Evolutionary conservation across 2,113 vertebrate genomes (phyloP).

Genomic region (Cyprinodon tularosa): DNA sequence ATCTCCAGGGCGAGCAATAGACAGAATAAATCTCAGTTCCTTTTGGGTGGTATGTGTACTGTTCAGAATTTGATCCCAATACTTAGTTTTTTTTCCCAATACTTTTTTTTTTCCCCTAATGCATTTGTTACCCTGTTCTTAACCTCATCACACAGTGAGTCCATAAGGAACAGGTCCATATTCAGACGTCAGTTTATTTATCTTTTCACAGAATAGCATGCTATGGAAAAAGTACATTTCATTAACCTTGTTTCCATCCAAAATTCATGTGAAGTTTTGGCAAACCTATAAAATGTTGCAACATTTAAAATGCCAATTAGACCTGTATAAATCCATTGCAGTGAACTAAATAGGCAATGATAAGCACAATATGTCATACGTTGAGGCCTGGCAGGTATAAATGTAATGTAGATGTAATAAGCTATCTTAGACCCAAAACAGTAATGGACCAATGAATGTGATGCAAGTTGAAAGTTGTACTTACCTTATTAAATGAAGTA

Average conservation of each 20-base stretch:
- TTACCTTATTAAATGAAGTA: too few relatives aligned
- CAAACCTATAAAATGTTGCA: too few relatives aligned
- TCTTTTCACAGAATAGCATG: constrained; percentile 10
- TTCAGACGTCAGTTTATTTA: constrained; percentile 22
- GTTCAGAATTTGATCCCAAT: constrained; percentile 55
- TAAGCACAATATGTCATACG: too few relatives aligned
- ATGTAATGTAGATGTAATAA: too few relatives aligned
- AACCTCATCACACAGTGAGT: constrained; percentile 65
- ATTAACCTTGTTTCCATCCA: constrained; percentile 42
- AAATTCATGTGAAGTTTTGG: too few relatives aligned
- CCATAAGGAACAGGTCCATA: constrained; percentile 38
- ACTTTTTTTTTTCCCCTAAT: constrained; percentile 17
- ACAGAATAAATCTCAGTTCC: constrained; percentile 54
- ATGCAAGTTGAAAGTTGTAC: too few relatives aligned
- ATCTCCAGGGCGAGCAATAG: constrained; percentile 32
- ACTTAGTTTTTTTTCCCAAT: background rate
- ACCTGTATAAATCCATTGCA: too few relatives aligned
- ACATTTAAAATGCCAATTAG: too few relatives aligned
- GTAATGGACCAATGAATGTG: too few relatives aligned
- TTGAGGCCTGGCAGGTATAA: too few relatives aligned
- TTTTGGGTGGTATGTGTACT: constrained; percentile 50
- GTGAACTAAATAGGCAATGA: too few relatives aligned
- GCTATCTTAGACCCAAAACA: too few relatives aligned
- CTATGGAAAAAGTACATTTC: constrained; percentile 42
- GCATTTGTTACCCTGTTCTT: constrained; percentile 52